Evolutionary conservation across 2,888 invertebrate genomes (phyloP).

Genomic region (Xylophagus ater): DNA sequence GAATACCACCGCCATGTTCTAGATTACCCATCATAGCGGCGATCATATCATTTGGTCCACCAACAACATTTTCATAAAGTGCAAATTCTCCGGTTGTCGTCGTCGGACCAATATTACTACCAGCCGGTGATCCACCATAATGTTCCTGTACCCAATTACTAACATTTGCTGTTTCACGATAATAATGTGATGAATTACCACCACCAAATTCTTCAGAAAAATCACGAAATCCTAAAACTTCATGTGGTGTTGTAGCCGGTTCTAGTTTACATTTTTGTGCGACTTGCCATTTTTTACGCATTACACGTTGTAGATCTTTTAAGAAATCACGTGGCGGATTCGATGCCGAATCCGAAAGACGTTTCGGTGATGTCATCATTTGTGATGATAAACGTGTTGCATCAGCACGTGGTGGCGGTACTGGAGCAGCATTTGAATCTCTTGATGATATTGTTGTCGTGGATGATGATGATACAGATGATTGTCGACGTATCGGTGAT

Average conservation of each 20-base stretch:
- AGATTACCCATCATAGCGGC: slow-evolving; percentile 1
- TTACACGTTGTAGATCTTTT: slow-evolving; percentile 80
- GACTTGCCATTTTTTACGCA: slow-evolving; percentile 89
- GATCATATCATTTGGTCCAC: slow-evolving; percentile 12
- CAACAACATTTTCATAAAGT: slow-evolving; percentile 63
- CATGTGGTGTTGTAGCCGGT: slow-evolving; percentile 78
- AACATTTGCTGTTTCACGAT: slow-evolving; percentile 55
- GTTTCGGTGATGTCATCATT: slow-evolving; percentile 66
- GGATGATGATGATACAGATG: too few relatives aligned
- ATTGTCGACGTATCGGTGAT: slow-evolving; percentile 22
- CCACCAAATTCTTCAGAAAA: slow-evolving; percentile 48
- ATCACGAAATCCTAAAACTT: slow-evolving; percentile 81
- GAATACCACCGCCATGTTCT: not conserved
- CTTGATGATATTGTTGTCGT: slow-evolving; percentile 24
- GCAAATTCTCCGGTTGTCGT: slow-evolving; percentile 31
- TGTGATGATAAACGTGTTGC: slow-evolving; percentile 58
- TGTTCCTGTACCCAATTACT: slow-evolving; percentile 86
- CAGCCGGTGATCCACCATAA: too few relatives aligned
- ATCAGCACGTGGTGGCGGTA: slow-evolving; percentile 67
- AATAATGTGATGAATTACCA: slow-evolving; percentile 33
- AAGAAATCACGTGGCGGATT: slow-evolving; percentile 74
- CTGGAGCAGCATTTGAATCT: slow-evolving; percentile 37
- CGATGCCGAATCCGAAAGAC: slow-evolving; percentile 57
- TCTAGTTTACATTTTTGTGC: slow-evolving; percentile 86
- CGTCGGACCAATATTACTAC: too few relatives aligned